These are phyloP conservation scores for Naja naja DNA, from an alignment of 2,113 vertebrate species.

Conservation along the genomic window DNA sequence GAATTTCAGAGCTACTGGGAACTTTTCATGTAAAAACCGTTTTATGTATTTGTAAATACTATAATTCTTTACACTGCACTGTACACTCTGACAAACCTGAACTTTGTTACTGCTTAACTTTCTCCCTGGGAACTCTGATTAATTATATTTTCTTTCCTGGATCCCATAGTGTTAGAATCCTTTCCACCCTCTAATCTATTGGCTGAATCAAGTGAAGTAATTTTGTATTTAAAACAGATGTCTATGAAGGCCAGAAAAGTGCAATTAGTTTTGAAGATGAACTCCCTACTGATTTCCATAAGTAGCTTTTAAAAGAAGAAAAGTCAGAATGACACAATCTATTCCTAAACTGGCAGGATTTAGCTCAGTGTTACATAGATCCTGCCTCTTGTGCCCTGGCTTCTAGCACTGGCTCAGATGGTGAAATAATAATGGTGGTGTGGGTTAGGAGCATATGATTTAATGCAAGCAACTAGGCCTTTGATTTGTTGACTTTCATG, in stretches of 20 bases:
- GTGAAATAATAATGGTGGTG: neutral
- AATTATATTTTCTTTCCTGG: conserved; percentile 12
- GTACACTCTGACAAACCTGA: neutral
- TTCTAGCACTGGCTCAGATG: neutral
- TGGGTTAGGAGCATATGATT: neutral
- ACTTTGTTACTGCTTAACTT: conserved; percentile 14
- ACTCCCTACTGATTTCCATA: neutral
- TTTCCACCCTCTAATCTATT: neutral
- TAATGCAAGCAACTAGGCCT: neutral
- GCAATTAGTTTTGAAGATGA: conserved; percentile 16
- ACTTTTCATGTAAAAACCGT: neutral
- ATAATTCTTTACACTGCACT: conserved; percentile 4
- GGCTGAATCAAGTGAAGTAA: neutral
- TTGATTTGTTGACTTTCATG: neutral
- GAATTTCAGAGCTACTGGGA: neutral
- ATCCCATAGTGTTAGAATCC: neutral
- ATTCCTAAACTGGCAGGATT: neutral
- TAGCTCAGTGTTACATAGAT: neutral
- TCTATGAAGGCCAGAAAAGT: neutral
- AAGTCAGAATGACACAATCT: neutral
- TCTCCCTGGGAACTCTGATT: conserved; percentile 4
- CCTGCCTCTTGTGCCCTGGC: neutral
- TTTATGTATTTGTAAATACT: neutral
- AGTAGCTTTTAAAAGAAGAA: neutral
- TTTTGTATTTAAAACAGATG: neutral